Conservation (phyloP, 2,797 vertebrate genomes). For the Rousettus madagascariensis region DNA sequence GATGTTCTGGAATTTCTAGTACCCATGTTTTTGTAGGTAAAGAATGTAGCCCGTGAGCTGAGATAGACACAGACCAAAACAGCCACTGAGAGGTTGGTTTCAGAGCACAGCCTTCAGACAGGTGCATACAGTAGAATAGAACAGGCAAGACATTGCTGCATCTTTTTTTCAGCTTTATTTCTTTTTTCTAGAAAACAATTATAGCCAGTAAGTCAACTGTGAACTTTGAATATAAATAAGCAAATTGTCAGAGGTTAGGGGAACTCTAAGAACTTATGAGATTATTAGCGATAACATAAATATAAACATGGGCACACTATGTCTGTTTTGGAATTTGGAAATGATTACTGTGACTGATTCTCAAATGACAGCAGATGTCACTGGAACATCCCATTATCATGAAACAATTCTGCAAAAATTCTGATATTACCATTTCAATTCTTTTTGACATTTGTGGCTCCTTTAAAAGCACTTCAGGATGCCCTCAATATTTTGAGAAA, state of each 20-base stretch:
- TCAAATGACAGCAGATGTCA: constrained; percentile 80
- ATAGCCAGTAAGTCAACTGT: constrained; percentile 45
- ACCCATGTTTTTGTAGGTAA: not conserved
- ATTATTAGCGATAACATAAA: constrained; percentile 30
- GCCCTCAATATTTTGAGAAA: constrained; percentile 73
- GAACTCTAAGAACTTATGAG: constrained; percentile 9
- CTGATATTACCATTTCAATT: constrained; percentile 28
- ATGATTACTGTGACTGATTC: constrained; percentile 14
- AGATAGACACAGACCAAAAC: not conserved
- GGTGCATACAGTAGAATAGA: not conserved
- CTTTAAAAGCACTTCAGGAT: constrained; percentile 83
- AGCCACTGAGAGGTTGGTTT: rapidly evolving
- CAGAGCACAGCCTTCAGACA: not conserved
- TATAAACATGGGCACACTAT: not conserved
- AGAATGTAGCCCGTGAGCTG: not conserved
- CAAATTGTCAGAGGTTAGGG: not conserved
- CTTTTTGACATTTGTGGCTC: constrained; percentile 61
- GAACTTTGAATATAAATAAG: constrained; percentile 51
- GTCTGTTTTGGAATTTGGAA: constrained; percentile 39
- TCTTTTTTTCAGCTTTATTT: not conserved
- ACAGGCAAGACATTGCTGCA: not conserved
- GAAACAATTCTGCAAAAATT: constrained; percentile 39
- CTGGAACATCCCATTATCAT: constrained; percentile 53
- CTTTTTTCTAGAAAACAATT: constrained; percentile 29
- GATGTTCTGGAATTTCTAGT: not conserved